These are phyloP conservation scores for Branchipolynoe longqiensis DNA, from an alignment of 2,888 invertebrate species.

Conservation along the genomic window DNA sequence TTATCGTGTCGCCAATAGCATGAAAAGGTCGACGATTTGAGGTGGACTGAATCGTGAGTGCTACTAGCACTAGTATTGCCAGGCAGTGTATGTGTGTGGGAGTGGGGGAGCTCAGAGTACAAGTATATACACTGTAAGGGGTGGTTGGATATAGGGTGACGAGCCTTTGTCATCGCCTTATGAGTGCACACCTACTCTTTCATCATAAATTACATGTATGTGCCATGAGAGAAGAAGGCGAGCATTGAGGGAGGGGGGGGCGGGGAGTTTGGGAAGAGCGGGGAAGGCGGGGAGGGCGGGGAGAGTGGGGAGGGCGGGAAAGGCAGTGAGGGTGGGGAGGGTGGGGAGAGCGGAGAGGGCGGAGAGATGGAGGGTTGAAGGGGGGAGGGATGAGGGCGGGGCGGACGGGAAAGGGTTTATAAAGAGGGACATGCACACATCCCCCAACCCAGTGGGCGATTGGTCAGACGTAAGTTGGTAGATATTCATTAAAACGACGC, in stretches of 20 bases:
- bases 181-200: neutral
- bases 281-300: neutral
- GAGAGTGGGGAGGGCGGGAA: neutral
- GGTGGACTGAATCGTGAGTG: no score
- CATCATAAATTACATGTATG: neutral
- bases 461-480: constrained; percentile 14
- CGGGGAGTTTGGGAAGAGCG: no score
- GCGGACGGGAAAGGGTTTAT: neutral
- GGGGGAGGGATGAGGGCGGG: neutral
- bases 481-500: constrained; percentile 23
- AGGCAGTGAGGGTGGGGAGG: neutral
- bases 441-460: neutral
- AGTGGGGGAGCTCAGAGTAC: no score
- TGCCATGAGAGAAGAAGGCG: neutral
- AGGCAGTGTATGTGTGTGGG: no score
- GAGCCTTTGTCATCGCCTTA: neutral
- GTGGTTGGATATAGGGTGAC: neutral
- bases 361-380: neutral
- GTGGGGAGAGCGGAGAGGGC: neutral
- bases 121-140: no score
- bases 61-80: no score
- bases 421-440: neutral
- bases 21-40: no score
- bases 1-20: no score
- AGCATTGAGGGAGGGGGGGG: neutral